phyloP scores from a whole-genome alignment of 2,797 vertebrate species.

The Pitangus sulphuratus region DNA sequence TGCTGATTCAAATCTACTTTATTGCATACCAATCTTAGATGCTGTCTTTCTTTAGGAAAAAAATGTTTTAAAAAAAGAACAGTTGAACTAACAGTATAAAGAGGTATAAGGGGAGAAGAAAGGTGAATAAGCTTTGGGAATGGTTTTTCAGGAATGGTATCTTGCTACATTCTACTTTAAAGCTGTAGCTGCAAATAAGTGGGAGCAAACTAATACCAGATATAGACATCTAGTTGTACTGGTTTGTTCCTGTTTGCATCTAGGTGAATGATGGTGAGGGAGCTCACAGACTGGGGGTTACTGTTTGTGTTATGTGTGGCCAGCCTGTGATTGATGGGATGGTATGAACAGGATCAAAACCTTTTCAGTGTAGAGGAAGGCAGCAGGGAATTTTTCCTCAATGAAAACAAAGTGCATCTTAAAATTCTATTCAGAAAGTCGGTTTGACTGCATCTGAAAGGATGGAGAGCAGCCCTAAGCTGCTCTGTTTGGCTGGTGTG shows the following conservation, averaged over 20 bases:
- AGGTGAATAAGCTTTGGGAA: not conserved
- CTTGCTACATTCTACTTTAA: not conserved
- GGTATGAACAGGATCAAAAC: not conserved
- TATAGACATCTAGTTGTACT: not conserved
- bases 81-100: not conserved
- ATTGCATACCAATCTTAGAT: not conserved
- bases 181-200: not conserved
- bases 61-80: not conserved
- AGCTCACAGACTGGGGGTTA: not conserved
- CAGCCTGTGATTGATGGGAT: not conserved
- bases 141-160: not conserved
- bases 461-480: not conserved
- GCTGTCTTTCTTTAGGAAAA: not conserved
- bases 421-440: not conserved
- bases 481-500: not conserved
- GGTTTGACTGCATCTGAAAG: not conserved
- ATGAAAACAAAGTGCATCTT: not conserved
- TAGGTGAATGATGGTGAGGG: not conserved
- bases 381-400: not conserved
- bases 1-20: not conserved
- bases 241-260: not conserved
- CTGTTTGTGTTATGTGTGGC: accelerated
- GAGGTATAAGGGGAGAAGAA: not conserved
- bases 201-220: not conserved
- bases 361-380: not conserved